These are phyloP conservation scores for Chaetophractus vellerosus DNA, from an alignment of 2,797 vertebrate genomes.

Conservation along the genomic window DNA sequence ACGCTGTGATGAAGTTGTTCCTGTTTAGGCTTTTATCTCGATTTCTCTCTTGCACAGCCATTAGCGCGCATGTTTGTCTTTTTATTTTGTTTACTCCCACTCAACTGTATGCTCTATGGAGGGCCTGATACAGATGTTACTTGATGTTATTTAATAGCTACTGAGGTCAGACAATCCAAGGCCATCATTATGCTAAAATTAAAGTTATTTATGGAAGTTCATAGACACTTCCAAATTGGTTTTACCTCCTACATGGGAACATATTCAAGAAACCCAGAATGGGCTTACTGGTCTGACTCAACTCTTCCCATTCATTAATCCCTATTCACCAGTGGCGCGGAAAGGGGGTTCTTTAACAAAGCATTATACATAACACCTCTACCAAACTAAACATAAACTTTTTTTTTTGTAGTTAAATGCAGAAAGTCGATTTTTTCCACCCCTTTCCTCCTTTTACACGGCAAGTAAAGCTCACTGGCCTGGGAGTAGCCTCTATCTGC, in stretches of 20 bases:
- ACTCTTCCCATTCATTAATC: constrained; percentile 96
- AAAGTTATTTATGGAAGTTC: constrained; percentile 94
- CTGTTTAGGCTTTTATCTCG: constrained; percentile 88
- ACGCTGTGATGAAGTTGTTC: constrained; percentile 86
- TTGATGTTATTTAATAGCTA: constrained; percentile 95
- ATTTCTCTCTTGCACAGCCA: constrained; percentile 89
- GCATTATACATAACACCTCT: constrained; percentile 99
- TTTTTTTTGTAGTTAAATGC: constrained; percentile 98
- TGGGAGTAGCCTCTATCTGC: constrained; percentile 99
- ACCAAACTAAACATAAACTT: constrained; percentile 99
- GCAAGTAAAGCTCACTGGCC: constrained; percentile 99
- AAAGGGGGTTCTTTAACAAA: constrained; percentile 99
- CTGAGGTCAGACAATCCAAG: constrained; percentile 96
- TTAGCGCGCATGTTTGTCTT: constrained; percentile 88
- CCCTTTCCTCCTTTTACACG: constrained; percentile 99
- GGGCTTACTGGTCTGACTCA: constrained; percentile 94
- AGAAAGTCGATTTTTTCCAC: constrained; percentile 98
- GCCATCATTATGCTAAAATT: constrained; percentile 94
- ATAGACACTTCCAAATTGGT: constrained; percentile 94
- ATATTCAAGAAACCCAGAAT: constrained; percentile 93
- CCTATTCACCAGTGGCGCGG: constrained; percentile 97
- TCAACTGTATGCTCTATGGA: constrained; percentile 93
- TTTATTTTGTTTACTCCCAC: constrained; percentile 93
- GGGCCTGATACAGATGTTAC: constrained; percentile 95
- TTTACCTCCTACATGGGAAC: constrained; percentile 94